Conservation (phyloP, 1,140 invertebrate genomes). For the Drosophila watanabei region DNA sequence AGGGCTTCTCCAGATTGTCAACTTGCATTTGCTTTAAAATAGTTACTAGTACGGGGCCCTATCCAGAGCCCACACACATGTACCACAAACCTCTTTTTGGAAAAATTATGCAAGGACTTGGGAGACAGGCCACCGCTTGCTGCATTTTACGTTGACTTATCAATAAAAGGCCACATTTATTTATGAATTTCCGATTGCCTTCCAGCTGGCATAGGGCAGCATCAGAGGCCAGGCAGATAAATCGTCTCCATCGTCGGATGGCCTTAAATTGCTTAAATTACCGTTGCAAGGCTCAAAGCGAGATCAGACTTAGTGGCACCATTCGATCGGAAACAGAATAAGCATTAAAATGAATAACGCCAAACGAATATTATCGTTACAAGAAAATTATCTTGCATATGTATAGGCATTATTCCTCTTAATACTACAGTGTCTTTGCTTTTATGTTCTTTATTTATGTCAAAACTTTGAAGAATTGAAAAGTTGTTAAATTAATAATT, state of each 20-base stretch:
- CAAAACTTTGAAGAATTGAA: too few species aligned
- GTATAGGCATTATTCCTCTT: background rate
- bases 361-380: background rate
- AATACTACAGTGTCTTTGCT: background rate
- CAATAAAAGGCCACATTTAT: conserved; percentile 74
- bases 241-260: conserved; percentile 21
- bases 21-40: conserved; percentile 30
- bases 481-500: background rate
- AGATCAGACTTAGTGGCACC: background rate
- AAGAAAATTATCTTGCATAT: background rate
- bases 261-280: conserved; percentile 63
- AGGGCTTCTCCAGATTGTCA: conserved; percentile 8
- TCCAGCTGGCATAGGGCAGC: conserved; percentile 38
- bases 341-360: background rate
- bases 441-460: too few species aligned
- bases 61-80: conserved; percentile 24
- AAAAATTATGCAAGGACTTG: background rate
- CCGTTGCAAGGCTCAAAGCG: background rate
- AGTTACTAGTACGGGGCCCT: background rate
- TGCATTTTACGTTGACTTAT: conserved; percentile 76
- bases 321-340: background rate
- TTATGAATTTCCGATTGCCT: conserved; percentile 77
- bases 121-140: conserved; percentile 19
- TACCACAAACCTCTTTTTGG: conserved; percentile 14
- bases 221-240: conserved; percentile 19